Conservation (phyloP, 1,140 invertebrate genomes). For the Hestina assimilis region DNA sequence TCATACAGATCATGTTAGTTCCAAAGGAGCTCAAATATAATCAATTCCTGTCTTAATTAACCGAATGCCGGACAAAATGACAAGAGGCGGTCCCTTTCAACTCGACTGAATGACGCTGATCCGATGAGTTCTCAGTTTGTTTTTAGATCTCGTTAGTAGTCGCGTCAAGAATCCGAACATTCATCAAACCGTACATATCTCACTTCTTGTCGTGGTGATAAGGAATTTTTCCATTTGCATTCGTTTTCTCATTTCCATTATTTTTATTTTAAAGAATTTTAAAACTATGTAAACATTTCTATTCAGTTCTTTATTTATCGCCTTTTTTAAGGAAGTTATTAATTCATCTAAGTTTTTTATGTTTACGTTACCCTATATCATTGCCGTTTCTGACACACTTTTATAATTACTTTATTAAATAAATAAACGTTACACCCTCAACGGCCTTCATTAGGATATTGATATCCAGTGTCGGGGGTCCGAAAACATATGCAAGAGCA, state of each 20-base stretch:
- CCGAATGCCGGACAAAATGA: conserved; percentile 49
- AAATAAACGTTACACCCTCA: too few relatives aligned
- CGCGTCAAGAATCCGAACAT: conserved; percentile 55
- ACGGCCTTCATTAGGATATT: too few relatives aligned
- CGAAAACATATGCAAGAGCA: too few relatives aligned
- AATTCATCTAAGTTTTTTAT: too few relatives aligned
- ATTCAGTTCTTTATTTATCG: not conserved
- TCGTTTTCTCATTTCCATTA: conserved; percentile 40
- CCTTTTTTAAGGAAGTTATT: too few relatives aligned
- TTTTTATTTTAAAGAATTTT: conserved; percentile 46
- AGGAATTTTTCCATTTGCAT: conserved; percentile 64
- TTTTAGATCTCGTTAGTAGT: conserved; percentile 68
- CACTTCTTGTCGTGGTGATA: conserved; percentile 50
- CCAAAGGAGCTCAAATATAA: conserved; percentile 10
- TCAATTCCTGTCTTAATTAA: conserved; percentile 49
- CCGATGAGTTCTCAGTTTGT: conserved; percentile 55
- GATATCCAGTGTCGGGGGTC: too few relatives aligned
- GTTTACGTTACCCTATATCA: too few relatives aligned
- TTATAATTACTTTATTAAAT: too few relatives aligned
- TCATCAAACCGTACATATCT: conserved; percentile 60
- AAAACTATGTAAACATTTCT: conserved; percentile 55
- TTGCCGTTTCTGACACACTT: too few relatives aligned
- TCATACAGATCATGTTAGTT: not conserved
- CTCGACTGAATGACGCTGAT: conserved; percentile 46
- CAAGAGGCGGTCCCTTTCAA: conserved; percentile 50